These are phyloP conservation scores for Octopus bimaculoides DNA, from an alignment of 1,140 invertebrate genomes.

Conservation along the genomic window DNA sequence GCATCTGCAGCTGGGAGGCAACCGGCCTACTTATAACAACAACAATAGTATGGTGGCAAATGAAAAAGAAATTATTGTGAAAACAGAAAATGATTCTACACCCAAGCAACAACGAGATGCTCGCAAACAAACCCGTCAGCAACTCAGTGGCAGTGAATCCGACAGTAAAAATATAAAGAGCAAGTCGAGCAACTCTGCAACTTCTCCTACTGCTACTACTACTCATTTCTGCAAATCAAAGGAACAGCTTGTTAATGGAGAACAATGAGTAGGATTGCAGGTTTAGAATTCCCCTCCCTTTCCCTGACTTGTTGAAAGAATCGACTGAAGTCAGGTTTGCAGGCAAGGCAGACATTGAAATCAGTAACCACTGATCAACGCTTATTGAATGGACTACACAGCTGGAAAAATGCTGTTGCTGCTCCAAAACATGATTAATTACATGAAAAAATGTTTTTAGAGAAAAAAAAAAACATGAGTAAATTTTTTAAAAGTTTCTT, in stretches of 20 bases:
- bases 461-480: not conserved
- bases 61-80: conserved; percentile 15
- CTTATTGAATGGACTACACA: too few species aligned
- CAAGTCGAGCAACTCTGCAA: conserved; percentile 27
- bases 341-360: not conserved
- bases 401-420: not conserved
- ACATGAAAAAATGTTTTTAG: not conserved
- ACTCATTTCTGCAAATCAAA: conserved; percentile 18
- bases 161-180: conserved; percentile 38
- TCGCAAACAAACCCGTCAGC: not conserved
- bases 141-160: conserved; percentile 40
- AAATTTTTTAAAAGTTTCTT: not conserved
- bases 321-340: not conserved
- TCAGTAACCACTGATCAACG: too few species aligned
- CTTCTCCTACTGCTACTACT: conserved; percentile 1
- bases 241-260: conserved; percentile 47
- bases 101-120: conserved; percentile 35
- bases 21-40: conserved; percentile 6
- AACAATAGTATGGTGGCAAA: conserved; percentile 20
- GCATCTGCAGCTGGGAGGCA: conserved; percentile 16
- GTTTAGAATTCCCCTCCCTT: not conserved
- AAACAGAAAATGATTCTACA: conserved; percentile 17
- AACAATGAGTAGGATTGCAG: conserved; percentile 23
- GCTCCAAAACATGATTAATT: not conserved
- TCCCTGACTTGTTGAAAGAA: conserved; percentile 4